These are phyloP conservation scores for Phalloptychus januarius DNA, from an alignment of 2,797 vertebrate genomes.

Conservation along the genomic window DNA sequence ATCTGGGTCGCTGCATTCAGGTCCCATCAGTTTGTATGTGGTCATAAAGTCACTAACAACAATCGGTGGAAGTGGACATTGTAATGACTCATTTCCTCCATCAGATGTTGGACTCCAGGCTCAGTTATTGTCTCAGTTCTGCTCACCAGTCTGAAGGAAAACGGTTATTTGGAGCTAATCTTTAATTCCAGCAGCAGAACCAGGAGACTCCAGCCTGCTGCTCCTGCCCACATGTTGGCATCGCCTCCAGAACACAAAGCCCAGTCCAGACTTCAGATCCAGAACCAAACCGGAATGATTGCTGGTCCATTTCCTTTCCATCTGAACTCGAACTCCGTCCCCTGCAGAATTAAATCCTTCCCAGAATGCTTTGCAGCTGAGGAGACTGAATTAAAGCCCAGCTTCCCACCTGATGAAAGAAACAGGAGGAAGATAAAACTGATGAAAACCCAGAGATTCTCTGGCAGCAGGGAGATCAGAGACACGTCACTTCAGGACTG, in stretches of 20 bases:
- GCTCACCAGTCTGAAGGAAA: constrained; percentile 6
- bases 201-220: constrained; percentile 48
- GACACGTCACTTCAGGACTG: constrained; percentile 65
- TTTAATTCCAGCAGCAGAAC: constrained; percentile 46
- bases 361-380: constrained; percentile 46
- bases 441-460: constrained; percentile 71
- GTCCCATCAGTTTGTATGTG: neutral
- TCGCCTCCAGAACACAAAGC: constrained; percentile 53
- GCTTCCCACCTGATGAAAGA: constrained; percentile 73
- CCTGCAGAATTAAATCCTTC: constrained; percentile 71
- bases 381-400: constrained; percentile 66
- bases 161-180: constrained; percentile 45
- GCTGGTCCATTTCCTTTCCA: constrained; percentile 62
- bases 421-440: constrained; percentile 61
- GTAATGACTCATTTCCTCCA: constrained; percentile 18
- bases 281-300: constrained; percentile 64
- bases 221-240: constrained; percentile 63
- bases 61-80: neutral
- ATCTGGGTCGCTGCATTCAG: neutral
- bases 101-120: constrained; percentile 15
- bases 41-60: constrained; percentile 9
- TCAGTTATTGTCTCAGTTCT: constrained; percentile 13
- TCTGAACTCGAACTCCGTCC: constrained; percentile 55
- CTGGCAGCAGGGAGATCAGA: constrained; percentile 69
- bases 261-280: constrained; percentile 52